These are phyloP conservation scores for Drosophila leonis DNA, from an alignment of 2,888 invertebrate genomes.

Conservation along the genomic window DNA sequence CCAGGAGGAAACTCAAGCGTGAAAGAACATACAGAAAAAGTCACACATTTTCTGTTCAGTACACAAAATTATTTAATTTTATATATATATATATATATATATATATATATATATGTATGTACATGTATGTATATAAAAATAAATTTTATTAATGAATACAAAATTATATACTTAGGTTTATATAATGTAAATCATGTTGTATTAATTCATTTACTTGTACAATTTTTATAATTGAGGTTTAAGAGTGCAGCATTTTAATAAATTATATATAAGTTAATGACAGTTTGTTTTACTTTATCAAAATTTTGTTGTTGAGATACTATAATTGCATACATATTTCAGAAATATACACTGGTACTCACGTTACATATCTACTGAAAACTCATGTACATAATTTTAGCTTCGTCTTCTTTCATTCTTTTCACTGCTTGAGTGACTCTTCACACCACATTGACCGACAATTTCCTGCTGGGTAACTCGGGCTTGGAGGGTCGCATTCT, in stretches of 20 bases:
- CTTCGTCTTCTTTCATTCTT: neutral
- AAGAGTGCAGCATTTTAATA: no score
- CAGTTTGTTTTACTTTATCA: no score
- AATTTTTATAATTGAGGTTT: no score
- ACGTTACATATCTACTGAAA: neutral
- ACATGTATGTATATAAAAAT: no score
- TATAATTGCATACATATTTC: no score
- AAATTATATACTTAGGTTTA: no score
- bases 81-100: neutral
- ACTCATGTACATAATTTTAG: no score
- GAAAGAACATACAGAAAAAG: neutral
- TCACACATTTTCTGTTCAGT: neutral
- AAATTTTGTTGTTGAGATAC: no score
- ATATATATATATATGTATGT: neutral
- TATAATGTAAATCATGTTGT: no score
- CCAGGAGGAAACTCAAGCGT: conserved; percentile 23
- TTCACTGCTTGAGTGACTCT: neutral
- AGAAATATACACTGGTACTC: neutral
- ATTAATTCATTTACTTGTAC: no score
- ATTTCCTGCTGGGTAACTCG: conserved; percentile 43
- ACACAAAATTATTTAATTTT: neutral
- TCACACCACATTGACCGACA: neutral
- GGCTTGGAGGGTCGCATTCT: conserved; percentile 54
- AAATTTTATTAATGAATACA: no score
- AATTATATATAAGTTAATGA: neutral